Evolutionary conservation across 2,113 vertebrate species (phyloP).

Genomic region (Pantherophis guttatus): DNA sequence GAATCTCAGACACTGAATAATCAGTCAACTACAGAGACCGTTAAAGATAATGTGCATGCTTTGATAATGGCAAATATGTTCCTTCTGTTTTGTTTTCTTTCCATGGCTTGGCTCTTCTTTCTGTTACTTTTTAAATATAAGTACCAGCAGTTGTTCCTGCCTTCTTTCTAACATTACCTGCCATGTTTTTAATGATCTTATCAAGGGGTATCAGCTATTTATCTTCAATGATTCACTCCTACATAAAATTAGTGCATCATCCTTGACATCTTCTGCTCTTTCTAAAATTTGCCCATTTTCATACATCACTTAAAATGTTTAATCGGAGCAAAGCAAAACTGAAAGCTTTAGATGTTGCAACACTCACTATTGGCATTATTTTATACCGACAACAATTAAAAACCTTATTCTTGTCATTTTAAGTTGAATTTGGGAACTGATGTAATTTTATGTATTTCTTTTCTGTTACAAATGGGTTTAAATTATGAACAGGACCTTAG

Average conservation of each 20-base stretch:
- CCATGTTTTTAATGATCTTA: background rate
- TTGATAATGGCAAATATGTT: background rate
- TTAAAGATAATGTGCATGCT: background rate
- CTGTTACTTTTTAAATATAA: background rate
- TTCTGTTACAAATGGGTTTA: background rate
- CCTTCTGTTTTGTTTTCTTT: accelerated
- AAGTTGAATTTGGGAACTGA: background rate
- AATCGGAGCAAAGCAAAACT: background rate
- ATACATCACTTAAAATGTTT: background rate
- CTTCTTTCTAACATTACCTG: background rate
- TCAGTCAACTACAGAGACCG: background rate
- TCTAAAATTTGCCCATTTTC: background rate
- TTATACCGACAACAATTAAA: background rate
- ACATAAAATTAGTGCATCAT: background rate
- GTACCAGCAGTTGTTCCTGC: background rate
- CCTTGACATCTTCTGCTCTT: background rate
- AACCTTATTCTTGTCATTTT: background rate
- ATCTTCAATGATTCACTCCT: background rate
- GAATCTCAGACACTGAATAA: background rate
- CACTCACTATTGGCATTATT: background rate
- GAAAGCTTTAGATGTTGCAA: accelerated
- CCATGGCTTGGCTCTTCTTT: background rate
- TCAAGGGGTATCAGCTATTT: background rate
- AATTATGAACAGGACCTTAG: background rate
- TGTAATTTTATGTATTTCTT: background rate